Evolutionary conservation across 2,888 invertebrate genomes (phyloP), one percentile per base, ranked within the genome.

Genomic region (Tetheella fluctuosa): DNA sequence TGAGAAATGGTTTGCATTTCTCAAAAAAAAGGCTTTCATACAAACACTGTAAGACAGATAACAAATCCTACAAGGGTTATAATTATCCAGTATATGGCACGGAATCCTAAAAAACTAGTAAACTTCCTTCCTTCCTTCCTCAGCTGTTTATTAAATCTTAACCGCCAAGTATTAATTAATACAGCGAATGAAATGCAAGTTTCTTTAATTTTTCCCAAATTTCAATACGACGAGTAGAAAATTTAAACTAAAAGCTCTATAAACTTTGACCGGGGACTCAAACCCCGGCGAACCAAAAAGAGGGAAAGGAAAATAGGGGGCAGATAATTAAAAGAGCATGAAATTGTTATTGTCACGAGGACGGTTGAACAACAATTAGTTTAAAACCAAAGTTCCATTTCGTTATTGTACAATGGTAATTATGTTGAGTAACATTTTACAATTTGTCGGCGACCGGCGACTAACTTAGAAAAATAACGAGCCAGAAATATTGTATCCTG

Each of bases 321-420:
- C 74, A 71, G 69, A 72, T 74, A 76, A 80, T 83, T 77, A 79
- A 84, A 81, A 74, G 71, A 70, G 76, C 79, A 74, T 77, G 74
- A 78, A 81, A 78, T 71, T 71, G 74, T 77, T 74, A 79, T 74
- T 73, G 73, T 77, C 77, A 76, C 71, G 70, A 70, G 73, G 70
- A 60, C 68, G 65, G 71, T 77, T 77, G 71, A 77, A 76, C 77
- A 79, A 76, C 79, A 80, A 82, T 85, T 79, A 77, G 69, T 67
- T 62, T 67, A 60, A 81, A 79, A 77, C 76, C 77, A 77, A 77
- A 78, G 67, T 76, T 67, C 64, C 68, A 68, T 74, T 76, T 70
- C 65, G 69, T 77, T 74, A 74, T 76, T 77, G 69, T 73, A 65
- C 66, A 62, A 69, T 67, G 75, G 66, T 77, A 76, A 78, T 78